Conservation (phyloP, 2,113 vertebrate genomes). For the Chloropsis hardwickii region DNA sequence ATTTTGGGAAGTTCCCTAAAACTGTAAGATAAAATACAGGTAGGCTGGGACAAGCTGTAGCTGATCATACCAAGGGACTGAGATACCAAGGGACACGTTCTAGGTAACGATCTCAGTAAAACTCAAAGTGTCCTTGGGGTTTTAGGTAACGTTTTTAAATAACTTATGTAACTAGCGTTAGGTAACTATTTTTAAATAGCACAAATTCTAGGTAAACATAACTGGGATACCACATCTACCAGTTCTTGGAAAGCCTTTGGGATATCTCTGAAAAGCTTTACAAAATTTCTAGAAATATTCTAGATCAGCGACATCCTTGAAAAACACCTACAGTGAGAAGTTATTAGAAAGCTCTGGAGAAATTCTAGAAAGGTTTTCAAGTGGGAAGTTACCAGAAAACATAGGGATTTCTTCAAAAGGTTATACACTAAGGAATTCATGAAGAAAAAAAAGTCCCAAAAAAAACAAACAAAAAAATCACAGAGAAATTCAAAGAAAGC, state of each 20-base stretch:
- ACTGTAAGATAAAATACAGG: neutral
- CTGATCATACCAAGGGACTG: neutral
- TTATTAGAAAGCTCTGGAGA: neutral
- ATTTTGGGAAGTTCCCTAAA: neutral
- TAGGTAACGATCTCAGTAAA: neutral
- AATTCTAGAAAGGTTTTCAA: neutral
- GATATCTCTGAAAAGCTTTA: neutral
- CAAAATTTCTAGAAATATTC: neutral
- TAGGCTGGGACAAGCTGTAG: neutral
- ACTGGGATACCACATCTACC: neutral
- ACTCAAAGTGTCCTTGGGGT: neutral
- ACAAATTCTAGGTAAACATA: neutral
- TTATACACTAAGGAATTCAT: neutral
- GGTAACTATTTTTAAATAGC: no score
- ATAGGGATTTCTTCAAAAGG: neutral
- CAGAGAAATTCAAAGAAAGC: neutral
- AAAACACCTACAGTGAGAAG: neutral
- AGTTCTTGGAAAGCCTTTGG: neutral
- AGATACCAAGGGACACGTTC: neutral
- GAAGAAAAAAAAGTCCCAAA: neutral
- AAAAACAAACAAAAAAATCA: neutral
- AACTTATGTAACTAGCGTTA: no score
- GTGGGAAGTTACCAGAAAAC: neutral
- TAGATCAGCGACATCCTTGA: neutral
- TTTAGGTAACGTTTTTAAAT: neutral